Evolutionary conservation across 1,140 invertebrate genomes (phyloP).

Genomic region (Meloidogyne hapla): DNA sequence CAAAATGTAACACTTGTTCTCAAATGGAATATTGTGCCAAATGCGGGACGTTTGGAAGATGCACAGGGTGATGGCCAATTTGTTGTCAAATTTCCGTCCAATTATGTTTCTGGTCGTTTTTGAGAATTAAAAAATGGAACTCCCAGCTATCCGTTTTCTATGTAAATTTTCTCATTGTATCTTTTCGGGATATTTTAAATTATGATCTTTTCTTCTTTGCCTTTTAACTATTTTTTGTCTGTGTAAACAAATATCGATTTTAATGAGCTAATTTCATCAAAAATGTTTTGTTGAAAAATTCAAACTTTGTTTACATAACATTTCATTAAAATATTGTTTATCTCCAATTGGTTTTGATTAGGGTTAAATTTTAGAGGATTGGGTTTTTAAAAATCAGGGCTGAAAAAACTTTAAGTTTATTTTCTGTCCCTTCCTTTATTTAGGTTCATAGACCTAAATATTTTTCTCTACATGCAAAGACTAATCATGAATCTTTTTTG

Average conservation of each 20-base stretch:
- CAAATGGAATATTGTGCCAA: slow-evolving; percentile 93
- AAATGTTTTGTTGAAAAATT: too few species aligned
- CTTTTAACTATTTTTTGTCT: background rate
- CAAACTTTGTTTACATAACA: too few species aligned
- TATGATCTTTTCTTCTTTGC: background rate
- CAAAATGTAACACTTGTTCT: slow-evolving; percentile 55
- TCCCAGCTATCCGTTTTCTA: background rate
- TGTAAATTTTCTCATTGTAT: background rate
- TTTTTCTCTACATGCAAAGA: too few species aligned
- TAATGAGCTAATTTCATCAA: background rate
- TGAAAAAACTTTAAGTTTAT: background rate
- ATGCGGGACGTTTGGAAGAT: slow-evolving; percentile 74
- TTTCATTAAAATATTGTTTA: too few species aligned
- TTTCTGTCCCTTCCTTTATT: slow-evolving; percentile 1
- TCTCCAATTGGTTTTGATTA: too few species aligned
- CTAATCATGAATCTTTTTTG: too few species aligned
- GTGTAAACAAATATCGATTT: background rate
- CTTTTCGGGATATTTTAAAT: background rate
- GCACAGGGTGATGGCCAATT: slow-evolving; percentile 44
- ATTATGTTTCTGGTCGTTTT: slow-evolving; percentile 43
- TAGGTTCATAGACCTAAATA: slow-evolving; percentile 4
- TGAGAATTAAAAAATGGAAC: background rate
- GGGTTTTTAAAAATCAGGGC: too few species aligned
- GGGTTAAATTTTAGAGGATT: too few species aligned
- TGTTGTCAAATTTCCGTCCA: slow-evolving; percentile 51